Percentiles rank a stretch among this genome's conserved stretches.
These are phyloP conservation scores for Sebastes matsubarae DNA, from an alignment of 2,797 vertebrate species.

Conservation along the genomic window DNA sequence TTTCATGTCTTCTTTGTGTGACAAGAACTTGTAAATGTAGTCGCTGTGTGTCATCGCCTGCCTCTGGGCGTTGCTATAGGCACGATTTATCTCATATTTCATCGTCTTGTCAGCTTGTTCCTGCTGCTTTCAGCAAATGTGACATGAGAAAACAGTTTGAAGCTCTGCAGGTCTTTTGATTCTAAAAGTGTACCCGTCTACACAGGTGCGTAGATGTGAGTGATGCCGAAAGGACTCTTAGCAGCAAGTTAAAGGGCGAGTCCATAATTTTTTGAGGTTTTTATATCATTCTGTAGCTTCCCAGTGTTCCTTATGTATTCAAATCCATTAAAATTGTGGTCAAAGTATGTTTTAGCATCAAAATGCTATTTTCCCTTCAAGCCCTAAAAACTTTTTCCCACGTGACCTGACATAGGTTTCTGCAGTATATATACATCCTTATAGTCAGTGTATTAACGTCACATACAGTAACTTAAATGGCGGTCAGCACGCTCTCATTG, in stretches of 20 bases:
- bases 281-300: too few relatives aligned
- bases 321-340: too few relatives aligned
- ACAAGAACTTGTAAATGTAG: slow-evolving; percentile 9
- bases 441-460: neutral
- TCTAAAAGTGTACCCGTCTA: neutral
- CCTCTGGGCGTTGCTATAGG: slow-evolving; percentile 27
- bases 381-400: too few relatives aligned
- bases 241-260: neutral
- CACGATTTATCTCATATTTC: slow-evolving; percentile 24
- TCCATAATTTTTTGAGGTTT: too few relatives aligned
- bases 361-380: too few relatives aligned
- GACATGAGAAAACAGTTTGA: slow-evolving; percentile 6
- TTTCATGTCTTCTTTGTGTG: slow-evolving; percentile 14
- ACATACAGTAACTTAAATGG: neutral
- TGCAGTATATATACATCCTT: neutral
- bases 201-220: neutral
- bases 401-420: neutral
- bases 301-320: too few relatives aligned
- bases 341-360: too few relatives aligned
- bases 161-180: neutral
- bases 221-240: neutral
- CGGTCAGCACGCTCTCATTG: neutral
- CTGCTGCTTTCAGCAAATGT: slow-evolving; percentile 18
- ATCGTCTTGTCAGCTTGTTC: slow-evolving; percentile 26
- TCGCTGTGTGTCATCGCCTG: neutral